Evolutionary conservation across 1,140 invertebrate species (phyloP).

Genomic region (Megathymus violae): DNA sequence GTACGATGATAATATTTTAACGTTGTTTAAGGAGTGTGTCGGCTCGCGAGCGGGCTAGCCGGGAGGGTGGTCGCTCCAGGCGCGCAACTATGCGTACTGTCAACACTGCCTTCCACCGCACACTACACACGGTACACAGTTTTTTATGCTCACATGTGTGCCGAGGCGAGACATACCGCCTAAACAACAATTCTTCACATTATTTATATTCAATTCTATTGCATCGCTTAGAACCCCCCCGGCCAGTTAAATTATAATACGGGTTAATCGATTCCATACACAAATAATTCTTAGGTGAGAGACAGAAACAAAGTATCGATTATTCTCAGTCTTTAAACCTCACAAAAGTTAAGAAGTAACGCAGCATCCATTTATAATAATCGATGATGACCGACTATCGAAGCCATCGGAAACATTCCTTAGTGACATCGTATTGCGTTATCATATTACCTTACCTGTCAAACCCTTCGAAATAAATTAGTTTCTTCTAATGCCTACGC

Average conservation of each 20-base stretch:
- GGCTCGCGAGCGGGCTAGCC: no score
- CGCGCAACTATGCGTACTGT: constrained; percentile 75
- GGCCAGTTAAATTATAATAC: constrained; percentile 58
- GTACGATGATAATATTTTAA: constrained; percentile 50
- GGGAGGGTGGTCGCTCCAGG: no score
- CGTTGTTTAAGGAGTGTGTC: constrained; percentile 52
- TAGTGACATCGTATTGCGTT: constrained; percentile 47
- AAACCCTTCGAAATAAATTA: constrained; percentile 77
- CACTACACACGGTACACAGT: constrained; percentile 69
- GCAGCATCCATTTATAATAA: constrained; percentile 38
- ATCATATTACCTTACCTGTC: constrained; percentile 70
- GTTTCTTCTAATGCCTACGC: constrained; percentile 61
- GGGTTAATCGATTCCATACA: constrained; percentile 45
- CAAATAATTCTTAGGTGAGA: no score
- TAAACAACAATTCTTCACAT: constrained; percentile 65
- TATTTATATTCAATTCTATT: constrained; percentile 77
- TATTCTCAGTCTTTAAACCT: no score
- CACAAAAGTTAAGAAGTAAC: no score
- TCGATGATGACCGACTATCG: constrained; percentile 34
- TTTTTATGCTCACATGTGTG: constrained; percentile 77
- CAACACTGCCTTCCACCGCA: constrained; percentile 57
- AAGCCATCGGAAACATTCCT: constrained; percentile 40
- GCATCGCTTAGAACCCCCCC: constrained; percentile 69
- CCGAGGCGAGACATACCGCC: constrained; percentile 56
- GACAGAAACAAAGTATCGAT: no score